Percentiles rank a stretch among this genome's conserved stretches.
These are phyloP conservation scores for Lytechinus pictus DNA, from an alignment of 35 echinoderm and acorn worm genomes.

Conservation along the genomic window DNA sequence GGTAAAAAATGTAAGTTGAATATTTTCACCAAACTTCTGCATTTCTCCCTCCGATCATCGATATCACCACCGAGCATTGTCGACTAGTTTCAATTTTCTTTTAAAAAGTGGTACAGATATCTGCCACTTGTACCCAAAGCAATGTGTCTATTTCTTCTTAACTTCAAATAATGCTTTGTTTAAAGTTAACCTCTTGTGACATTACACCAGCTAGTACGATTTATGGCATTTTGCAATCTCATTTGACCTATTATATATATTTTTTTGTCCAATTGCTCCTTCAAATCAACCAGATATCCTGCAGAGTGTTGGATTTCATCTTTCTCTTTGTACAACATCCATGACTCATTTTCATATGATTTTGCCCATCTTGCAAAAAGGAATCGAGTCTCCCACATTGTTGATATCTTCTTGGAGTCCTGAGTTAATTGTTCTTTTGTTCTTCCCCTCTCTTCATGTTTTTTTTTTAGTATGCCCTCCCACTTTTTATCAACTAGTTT, in stretches of 20 bases:
- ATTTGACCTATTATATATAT: neutral
- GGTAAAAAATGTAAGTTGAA: slow-evolving; percentile 47
- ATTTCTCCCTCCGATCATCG: neutral
- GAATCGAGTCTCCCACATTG: neutral
- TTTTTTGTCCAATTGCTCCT: neutral
- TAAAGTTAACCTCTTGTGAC: neutral
- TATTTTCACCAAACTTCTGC: neutral
- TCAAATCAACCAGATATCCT: neutral
- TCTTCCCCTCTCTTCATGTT: too few relatives aligned
- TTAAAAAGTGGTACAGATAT: neutral
- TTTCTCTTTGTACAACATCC: neutral
- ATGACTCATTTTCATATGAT: neutral
- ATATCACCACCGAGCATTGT: slow-evolving; percentile 1
- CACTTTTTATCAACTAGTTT: too few relatives aligned
- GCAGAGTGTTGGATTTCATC: neutral
- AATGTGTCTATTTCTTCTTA: neutral
- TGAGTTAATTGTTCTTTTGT: too few relatives aligned
- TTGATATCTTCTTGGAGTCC: too few relatives aligned
- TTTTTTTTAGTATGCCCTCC: too few relatives aligned
- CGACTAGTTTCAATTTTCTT: slow-evolving; percentile 12
- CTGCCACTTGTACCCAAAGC: neutral
- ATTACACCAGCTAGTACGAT: neutral
- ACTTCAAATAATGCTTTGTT: slow-evolving; percentile 7
- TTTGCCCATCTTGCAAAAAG: neutral
- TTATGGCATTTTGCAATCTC: neutral